Evolutionary conservation across 2,113 vertebrate species (phyloP).

Genomic region (Dicentrarchus labrax): DNA sequence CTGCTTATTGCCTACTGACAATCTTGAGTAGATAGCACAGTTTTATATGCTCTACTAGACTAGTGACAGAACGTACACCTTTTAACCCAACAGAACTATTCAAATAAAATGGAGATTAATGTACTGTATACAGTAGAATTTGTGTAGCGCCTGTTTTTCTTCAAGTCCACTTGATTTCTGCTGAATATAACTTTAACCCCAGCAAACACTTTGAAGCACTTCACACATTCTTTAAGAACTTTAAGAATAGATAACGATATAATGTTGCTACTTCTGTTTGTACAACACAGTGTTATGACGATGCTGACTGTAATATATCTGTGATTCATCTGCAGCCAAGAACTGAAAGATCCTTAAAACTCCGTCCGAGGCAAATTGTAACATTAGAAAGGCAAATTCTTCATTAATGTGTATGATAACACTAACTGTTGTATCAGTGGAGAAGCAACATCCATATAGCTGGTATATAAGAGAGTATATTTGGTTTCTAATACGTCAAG

Average conservation of each 20-base stretch:
- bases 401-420: background rate
- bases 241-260: background rate
- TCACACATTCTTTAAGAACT: background rate
- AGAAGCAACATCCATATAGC: background rate
- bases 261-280: background rate
- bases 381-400: too few species aligned
- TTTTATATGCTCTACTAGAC: slow-evolving; percentile 2
- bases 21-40: slow-evolving; percentile 24
- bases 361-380: background rate
- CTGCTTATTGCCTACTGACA: slow-evolving; percentile 31
- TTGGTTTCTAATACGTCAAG: background rate
- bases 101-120: background rate
- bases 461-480: background rate
- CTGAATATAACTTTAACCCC: background rate
- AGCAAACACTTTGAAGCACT: background rate
- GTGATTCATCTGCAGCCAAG: background rate
- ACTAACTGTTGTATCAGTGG: background rate
- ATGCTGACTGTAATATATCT: slow-evolving; percentile 24
- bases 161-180: background rate
- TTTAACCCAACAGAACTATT: background rate
- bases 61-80: background rate
- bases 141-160: background rate
- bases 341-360: background rate
- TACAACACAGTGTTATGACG: slow-evolving; percentile 21
- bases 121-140: background rate